These are phyloP conservation scores for Cliona cf. orientalis DNA, from an alignment of 37 sponge, comb jelly and placozoan genomes.

Conservation along the genomic window DNA sequence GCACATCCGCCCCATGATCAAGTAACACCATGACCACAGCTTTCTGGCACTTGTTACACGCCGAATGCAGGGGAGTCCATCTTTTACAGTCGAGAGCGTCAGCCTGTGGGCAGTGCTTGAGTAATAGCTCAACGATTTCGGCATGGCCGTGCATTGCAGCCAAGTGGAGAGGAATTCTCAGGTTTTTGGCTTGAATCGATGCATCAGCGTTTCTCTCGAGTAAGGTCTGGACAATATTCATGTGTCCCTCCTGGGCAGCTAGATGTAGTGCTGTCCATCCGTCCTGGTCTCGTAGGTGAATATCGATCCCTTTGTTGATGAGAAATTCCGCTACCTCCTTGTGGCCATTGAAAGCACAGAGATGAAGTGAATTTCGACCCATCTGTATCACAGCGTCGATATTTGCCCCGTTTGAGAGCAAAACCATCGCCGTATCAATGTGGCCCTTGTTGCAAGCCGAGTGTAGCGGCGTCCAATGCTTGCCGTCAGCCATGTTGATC, in stretches of 20 bases:
- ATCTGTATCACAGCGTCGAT: constrained; percentile 75
- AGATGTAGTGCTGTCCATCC: constrained; percentile 75
- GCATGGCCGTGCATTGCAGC: constrained; percentile 74
- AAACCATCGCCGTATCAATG: constrained; percentile 55
- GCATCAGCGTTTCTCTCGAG: constrained; percentile 43
- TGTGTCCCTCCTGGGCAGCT: constrained; percentile 65
- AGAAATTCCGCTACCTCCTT: constrained; percentile 48
- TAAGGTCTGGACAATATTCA: constrained; percentile 40
- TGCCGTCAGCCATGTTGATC: constrained; percentile 62
- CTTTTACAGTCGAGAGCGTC: constrained; percentile 66
- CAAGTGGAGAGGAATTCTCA: constrained; percentile 72
- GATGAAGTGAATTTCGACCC: constrained; percentile 83
- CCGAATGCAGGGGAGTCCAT: constrained; percentile 75
- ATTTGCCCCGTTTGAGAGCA: constrained; percentile 55
- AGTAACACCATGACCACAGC: constrained; percentile 43
- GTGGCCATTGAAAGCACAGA: constrained; percentile 77
- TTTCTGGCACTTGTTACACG: constrained; percentile 64
- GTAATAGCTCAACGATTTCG: constrained; percentile 47
- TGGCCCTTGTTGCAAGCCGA: constrained; percentile 77
- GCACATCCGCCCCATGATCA: constrained; percentile 58
- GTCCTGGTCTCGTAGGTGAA: constrained; percentile 53
- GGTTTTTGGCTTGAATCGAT: constrained; percentile 64
- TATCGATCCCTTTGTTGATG: constrained; percentile 43
- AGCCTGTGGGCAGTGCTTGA: constrained; percentile 39
- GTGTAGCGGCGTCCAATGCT: constrained; percentile 74